Base-by-base conservation (phyloP, 2,888 invertebrate species). In the Lasius platythorax region DNA sequence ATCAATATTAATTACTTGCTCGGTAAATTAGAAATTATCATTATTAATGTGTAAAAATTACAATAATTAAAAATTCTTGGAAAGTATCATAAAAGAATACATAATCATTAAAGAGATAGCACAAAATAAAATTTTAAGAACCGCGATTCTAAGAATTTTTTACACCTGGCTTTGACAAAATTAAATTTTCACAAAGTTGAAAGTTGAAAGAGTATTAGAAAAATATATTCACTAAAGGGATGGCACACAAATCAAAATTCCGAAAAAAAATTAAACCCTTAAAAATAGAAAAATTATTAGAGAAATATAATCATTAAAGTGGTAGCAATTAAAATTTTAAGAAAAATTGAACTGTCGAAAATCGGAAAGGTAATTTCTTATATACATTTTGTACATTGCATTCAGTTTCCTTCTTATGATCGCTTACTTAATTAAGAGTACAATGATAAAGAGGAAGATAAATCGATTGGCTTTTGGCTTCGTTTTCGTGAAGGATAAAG, bases 391-490 rank as follows among this genome's bases (percentile, higher is more conserved):
- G 6, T 6, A 46, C 15, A 46, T 46, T 46, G 18, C 18, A 18
- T 50, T 46, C 15, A 50, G 50, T 50, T 50, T 18, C 18, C 4
- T 33, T 50, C 23, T 23, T 23, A 23, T 61, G 12, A 58, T 61
- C 12, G 18, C 18, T 58, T 56, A 58, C 28, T 50, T 50, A 58
- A 73, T 18, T 58, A 58, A 37, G 28, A 30, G 28, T 9, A 1
- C 12, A 28, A 37, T 18, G 28, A 73, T 58, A 61, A 72, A 18
- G 6, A 74, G 40, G 15, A 61, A 61, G 18, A 61, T 74, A 43
- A 74, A 74, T 74, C 11, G 28, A 73, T 73, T 73, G 61, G 40
- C 61, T 74, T 40, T 74, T 58, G 40, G 61, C 40, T 74, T 61
- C 18, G 18, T 40, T 74, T 37, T 11, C 40, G 9, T 18, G 15